phyloP scores from a whole-genome alignment of 2,797 vertebrate genomes.

The Sorex maritimensis region DNA sequence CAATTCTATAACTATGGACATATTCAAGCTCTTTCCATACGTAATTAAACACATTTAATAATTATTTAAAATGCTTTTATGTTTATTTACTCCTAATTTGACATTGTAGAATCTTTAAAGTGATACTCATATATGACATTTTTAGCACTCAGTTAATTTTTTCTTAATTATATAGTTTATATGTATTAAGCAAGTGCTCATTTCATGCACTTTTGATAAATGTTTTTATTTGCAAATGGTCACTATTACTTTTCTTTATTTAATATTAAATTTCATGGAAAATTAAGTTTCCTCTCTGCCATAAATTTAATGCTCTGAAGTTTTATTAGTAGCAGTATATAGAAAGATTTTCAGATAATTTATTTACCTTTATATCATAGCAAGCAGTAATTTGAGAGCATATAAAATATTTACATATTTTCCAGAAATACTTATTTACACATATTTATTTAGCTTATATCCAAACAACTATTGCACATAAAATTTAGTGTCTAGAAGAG shows the following conservation, averaged over 20 bases:
- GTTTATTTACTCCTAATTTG: background rate
- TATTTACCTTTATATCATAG: background rate
- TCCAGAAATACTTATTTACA: background rate
- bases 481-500: background rate
- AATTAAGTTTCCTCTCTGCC: background rate
- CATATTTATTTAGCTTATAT: background rate
- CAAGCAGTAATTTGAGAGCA: background rate
- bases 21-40: background rate
- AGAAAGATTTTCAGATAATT: background rate
- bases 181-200: conserved; percentile 1
- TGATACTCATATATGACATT: conserved; percentile 32
- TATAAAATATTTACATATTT: background rate
- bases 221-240: conserved; percentile 12
- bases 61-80: conserved; percentile 11
- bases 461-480: background rate
- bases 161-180: background rate
- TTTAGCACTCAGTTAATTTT: background rate
- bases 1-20: background rate
- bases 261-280: background rate
- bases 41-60: background rate
- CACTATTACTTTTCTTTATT: background rate
- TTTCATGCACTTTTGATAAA: background rate
- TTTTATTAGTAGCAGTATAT: background rate
- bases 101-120: conserved; percentile 1
- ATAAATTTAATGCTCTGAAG: background rate